Conservation (phyloP, 2,888 invertebrate genomes). For the Drosophila putrida region DNA sequence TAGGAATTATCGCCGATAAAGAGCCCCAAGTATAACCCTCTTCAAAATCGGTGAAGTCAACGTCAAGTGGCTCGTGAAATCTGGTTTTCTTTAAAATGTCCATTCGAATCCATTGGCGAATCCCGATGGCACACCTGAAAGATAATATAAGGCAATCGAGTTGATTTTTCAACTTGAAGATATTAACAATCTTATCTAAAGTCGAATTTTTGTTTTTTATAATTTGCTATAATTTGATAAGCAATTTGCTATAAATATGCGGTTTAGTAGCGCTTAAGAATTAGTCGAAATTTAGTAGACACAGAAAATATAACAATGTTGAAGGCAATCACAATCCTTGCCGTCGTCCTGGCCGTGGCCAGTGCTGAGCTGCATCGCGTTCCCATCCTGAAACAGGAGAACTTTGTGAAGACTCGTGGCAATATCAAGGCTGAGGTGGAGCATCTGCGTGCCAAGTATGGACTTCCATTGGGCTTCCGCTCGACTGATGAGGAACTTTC, state of each 20-base stretch:
- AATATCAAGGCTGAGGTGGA: conserved; percentile 62
- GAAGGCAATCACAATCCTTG: conserved; percentile 54
- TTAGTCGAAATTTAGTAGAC: conserved; percentile 70
- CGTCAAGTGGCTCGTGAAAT: conserved; percentile 14
- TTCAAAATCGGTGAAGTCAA: conserved; percentile 4
- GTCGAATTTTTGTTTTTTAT: conserved; percentile 16
- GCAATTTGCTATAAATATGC: conserved; percentile 49
- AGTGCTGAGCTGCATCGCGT: conserved; percentile 72
- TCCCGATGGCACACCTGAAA: conserved; percentile 19
- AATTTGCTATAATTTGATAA: conserved; percentile 18
- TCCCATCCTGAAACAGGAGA: conserved; percentile 68
- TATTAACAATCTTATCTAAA: conserved; percentile 55
- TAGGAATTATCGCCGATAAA: conserved; percentile 1
- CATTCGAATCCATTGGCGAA: not conserved
- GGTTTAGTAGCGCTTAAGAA: conserved; percentile 10
- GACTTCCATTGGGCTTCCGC: conserved; percentile 29
- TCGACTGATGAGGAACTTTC: conserved; percentile 86
- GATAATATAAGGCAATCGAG: conserved; percentile 39
- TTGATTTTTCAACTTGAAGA: conserved; percentile 11
- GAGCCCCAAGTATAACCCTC: conserved; percentile 2
- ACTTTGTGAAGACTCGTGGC: conserved; percentile 67
- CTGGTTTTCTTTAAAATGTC: not conserved
- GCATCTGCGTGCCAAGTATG: conserved; percentile 58
- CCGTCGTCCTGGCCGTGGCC: conserved; percentile 68
- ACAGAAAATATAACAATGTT: conserved; percentile 47